Conservation (phyloP, 2,113 vertebrate genomes). For the Vulpes vulpes region DNA sequence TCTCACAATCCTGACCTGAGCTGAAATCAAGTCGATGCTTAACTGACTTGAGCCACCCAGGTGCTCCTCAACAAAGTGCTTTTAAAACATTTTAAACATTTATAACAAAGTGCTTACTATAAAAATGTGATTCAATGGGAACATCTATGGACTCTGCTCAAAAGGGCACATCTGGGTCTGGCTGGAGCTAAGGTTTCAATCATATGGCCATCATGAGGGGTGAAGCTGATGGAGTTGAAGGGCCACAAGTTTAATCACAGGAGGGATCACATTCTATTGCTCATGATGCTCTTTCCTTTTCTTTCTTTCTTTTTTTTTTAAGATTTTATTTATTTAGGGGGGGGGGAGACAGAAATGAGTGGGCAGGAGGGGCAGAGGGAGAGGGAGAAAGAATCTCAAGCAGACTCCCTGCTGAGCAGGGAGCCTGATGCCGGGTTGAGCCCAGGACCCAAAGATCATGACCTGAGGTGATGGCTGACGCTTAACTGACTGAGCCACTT, state of each 20-base stretch:
- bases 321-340: background rate
- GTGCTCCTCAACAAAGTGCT: background rate
- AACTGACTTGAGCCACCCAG: background rate
- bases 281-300: too few relatives aligned
- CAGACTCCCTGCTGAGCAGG: background rate
- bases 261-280: background rate
- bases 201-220: background rate
- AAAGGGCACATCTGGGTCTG: background rate
- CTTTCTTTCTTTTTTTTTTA: accelerated
- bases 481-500: background rate
- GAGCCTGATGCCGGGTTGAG: background rate
- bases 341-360: background rate
- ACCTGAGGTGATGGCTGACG: background rate
- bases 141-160: background rate
- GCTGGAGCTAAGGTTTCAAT: background rate
- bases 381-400: background rate
- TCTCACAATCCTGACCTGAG: background rate
- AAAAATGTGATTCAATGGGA: background rate
- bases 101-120: background rate
- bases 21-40: background rate
- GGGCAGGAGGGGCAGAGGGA: background rate
- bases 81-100: background rate
- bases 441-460: background rate
- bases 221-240: background rate
- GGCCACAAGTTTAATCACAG: background rate